Conservation (phyloP, 2,113 vertebrate genomes). For the Charina bottae region DNA sequence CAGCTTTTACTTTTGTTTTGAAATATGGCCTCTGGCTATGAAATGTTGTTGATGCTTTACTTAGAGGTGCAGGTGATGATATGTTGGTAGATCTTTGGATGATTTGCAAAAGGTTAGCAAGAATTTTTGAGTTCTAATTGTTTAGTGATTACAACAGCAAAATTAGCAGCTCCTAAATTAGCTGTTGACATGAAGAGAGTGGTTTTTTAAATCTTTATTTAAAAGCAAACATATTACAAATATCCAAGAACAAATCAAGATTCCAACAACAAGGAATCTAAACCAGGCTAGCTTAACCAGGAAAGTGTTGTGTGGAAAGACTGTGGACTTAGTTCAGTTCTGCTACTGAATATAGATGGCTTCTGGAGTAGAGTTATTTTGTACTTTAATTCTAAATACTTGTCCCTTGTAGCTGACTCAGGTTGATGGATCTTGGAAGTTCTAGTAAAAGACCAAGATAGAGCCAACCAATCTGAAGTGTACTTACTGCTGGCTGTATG, state of each 20-base stretch:
- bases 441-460: neutral
- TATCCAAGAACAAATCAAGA: neutral
- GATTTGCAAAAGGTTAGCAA: neutral
- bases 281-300: neutral
- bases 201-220: neutral
- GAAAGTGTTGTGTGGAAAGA: neutral
- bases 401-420: neutral
- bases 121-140: too few relatives aligned
- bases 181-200: neutral
- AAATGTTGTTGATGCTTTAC: neutral
- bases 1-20: neutral
- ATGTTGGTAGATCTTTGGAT: neutral
- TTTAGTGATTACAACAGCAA: neutral
- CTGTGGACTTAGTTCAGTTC: neutral
- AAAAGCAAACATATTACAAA: neutral
- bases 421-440: neutral
- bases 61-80: neutral
- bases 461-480: neutral
- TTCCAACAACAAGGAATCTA: neutral
- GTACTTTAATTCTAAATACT: neutral
- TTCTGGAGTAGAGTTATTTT: neutral
- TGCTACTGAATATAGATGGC: neutral
- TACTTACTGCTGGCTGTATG: neutral
- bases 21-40: neutral
- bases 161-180: neutral